Evolutionary conservation across 2,113 vertebrate species (phyloP), one percentile per base, ranked within the genome.

Genomic region (Lipotes vexillifer): DNA sequence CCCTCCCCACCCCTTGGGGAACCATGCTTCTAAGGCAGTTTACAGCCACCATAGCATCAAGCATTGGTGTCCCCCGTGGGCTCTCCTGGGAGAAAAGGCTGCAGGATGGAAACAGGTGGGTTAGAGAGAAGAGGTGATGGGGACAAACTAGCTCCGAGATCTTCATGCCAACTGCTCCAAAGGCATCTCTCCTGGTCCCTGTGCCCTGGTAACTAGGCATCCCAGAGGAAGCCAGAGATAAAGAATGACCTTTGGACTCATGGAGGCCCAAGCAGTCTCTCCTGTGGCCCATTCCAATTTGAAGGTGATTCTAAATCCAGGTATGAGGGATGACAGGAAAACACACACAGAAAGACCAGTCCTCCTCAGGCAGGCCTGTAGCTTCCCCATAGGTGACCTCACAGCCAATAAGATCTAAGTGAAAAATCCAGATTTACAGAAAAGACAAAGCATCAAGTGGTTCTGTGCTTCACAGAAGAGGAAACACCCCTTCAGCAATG

Each of bases 71-170:
- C 65, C 57, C 69, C 44, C 13, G 0, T 6, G 3, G 29, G 72
- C 66, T 49, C 65, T 63, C 46, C 77, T 1, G 14, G 59, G 66
- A 77, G 74, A 44, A 25, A 57, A 65, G 71, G 15, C 23, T 36
- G 65, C 15, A 27, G 59, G 68, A 8, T 6, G 0, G 8, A 29
- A 18, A 49, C 0, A 0, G 38, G 10, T 2, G 29, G 69, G 75
- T 9, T 21, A 46, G 77, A n/a, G 66, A 18, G 44, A 21, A 20
- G 23, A 29, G 31, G 1, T 1, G 29, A 25, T 11, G 13, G 33
- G 15, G 36, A 9, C 12, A 3, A n/a, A 38, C 4, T 9, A 8
- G 25, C 27, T 5, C 13, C 15, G 1, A 18, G 17, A 8, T 1
- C 69, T 68, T 65, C 55, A 2, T 6, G 20, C 49, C 46, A n/a